Evolutionary conservation across 2,113 vertebrate species (phyloP), one percentile per base, ranked within the genome.

Genomic region (Sisor rabdophorus): DNA sequence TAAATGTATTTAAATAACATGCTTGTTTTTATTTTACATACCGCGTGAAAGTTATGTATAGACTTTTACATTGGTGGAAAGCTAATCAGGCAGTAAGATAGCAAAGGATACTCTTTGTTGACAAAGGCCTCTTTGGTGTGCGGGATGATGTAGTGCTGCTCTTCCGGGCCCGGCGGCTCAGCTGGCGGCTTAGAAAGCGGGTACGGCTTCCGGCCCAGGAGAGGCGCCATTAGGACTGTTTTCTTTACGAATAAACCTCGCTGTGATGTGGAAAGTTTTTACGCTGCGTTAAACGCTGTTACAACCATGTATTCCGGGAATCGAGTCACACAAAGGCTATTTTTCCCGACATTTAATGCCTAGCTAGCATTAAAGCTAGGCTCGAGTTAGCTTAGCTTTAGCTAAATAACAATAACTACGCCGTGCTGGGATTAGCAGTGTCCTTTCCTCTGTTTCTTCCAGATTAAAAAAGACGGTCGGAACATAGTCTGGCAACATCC

Each of bases 91-190:
- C 16, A 56, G 70, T 48, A n/a, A 22, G 67, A 48, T 11, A 9
- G 54, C 26, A 72, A 93, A 91, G 94, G 96, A 97, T 97, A 98
- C 96, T 97, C 96, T 92, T 94, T 95, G 88, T 94, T 96, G 91
- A 91, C 94, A 93, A 97, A 97, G 92, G 94, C 95, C 93, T 98
- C 96, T 86, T 95, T 94, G 82, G 91, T 95, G 93, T 96, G 96
- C 76, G 95, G 89, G 87, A 97, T 92, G 86, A 92, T 92, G 92
- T 91, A 95, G 79, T 94, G 91, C 81, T 93, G 91, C 80, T 95
- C 95, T 65, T 88, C 93, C 61, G 87, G 88, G 89, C 93, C 94
- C 81, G 92, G 91, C 74, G 90, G 86, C 85, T 93, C 92, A 53
- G 93, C 91, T 81, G 93, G 88, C 80, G 95, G 93, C 86, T 96